phyloP scores from a whole-genome alignment of 2,888 invertebrate genomes.

The Hydropsyche betteni region DNA sequence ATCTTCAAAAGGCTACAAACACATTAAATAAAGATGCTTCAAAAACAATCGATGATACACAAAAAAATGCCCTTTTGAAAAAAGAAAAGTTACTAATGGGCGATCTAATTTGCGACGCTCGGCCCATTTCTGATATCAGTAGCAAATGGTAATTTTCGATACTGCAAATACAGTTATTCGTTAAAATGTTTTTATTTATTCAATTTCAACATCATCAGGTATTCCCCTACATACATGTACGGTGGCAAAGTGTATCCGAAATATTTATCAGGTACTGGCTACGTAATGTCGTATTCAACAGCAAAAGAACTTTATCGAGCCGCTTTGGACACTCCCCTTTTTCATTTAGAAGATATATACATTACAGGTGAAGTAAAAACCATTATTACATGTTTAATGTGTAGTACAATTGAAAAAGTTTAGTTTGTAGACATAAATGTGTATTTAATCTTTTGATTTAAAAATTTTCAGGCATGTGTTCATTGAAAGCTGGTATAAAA shows the following conservation, averaged over 20 bases:
- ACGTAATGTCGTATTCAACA: constrained; percentile 76
- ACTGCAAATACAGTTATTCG: not conserved
- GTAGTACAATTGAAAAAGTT: not conserved
- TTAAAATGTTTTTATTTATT: not conserved
- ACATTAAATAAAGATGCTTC: constrained; percentile 45
- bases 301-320: constrained; percentile 72
- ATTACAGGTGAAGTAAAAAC: constrained; percentile 69
- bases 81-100: constrained; percentile 72
- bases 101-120: constrained; percentile 79
- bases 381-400: too few species aligned
- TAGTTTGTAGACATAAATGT: not conserved
- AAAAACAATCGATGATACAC: constrained; percentile 44
- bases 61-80: constrained; percentile 53
- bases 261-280: constrained; percentile 84
- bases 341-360: constrained; percentile 83
- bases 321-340: constrained; percentile 73
- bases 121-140: constrained; percentile 75
- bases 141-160: constrained; percentile 76
- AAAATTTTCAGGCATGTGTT: constrained; percentile 66
- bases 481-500: constrained; percentile 66
- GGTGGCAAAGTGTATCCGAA: constrained; percentile 76
- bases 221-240: constrained; percentile 83
- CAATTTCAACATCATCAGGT: constrained; percentile 63
- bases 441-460: too few species aligned
- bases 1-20: constrained; percentile 23